A percentile compares a stretch with the other conserved stretches of the same genome.
phyloP scores from a whole-genome alignment of 1,140 invertebrate genomes.

The Geopemphigus sp. region DNA sequence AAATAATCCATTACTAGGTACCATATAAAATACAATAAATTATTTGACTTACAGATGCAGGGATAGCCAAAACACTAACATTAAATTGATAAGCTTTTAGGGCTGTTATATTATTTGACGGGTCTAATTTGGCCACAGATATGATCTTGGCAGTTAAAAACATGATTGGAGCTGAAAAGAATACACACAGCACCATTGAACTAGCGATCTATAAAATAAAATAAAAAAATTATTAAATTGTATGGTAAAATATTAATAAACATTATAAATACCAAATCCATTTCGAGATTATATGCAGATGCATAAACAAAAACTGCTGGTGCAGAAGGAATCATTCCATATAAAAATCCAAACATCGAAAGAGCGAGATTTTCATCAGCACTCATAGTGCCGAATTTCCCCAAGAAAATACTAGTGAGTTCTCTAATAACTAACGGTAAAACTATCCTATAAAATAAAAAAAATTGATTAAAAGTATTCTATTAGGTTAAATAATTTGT shows the following conservation, averaged over 20 bases:
- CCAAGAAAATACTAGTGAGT: slow-evolving; percentile 69
- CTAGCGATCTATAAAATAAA: slow-evolving; percentile 70
- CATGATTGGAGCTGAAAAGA: slow-evolving; percentile 90
- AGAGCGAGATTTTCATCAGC: slow-evolving; percentile 71
- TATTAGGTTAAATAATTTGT: not conserved
- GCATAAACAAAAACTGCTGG: slow-evolving; percentile 94
- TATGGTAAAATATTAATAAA: not conserved
- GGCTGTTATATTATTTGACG: slow-evolving; percentile 69
- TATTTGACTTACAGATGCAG: slow-evolving; percentile 63
- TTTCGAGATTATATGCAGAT: slow-evolving; percentile 78
- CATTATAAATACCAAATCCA: slow-evolving; percentile 72
- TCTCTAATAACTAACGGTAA: slow-evolving; percentile 85
- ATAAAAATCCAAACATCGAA: slow-evolving; percentile 91
- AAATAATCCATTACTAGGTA: not conserved
- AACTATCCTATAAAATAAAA: slow-evolving; percentile 65
- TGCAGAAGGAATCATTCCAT: slow-evolving; percentile 92
- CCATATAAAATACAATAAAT: not conserved
- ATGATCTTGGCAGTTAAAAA: slow-evolving; percentile 93
- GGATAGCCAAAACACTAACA: slow-evolving; percentile 72
- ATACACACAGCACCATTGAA: slow-evolving; percentile 89
- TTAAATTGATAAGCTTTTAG: slow-evolving; percentile 79
- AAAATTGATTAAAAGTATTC: not conserved
- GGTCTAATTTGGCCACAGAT: slow-evolving; percentile 66
- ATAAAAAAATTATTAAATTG: slow-evolving; percentile 21
- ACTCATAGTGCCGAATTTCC: slow-evolving; percentile 19